Percentiles rank a stretch among this genome's conserved stretches.
These are phyloP conservation scores for Engystomops pustulosus DNA, from an alignment of 2,113 vertebrate genomes.

Conservation along the genomic window DNA sequence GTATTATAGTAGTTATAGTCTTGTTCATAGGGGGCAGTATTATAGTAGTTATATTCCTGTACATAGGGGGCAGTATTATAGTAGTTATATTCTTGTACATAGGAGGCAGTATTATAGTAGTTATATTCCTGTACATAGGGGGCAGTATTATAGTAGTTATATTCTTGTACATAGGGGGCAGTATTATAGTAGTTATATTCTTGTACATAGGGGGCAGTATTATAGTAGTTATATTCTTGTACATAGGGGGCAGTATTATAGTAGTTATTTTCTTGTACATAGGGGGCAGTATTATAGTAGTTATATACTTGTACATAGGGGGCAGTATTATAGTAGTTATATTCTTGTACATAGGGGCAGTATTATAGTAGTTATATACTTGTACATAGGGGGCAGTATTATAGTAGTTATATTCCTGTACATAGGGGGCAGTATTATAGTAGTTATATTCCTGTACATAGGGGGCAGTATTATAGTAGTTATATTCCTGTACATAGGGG, in stretches of 20 bases:
- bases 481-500: not conserved
- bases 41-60: not conserved
- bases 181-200: slow-evolving; percentile 3
- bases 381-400: not conserved
- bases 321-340: slow-evolving; percentile 7
- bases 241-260: slow-evolving; percentile 2
- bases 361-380: slow-evolving; percentile 5
- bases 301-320: slow-evolving; percentile 1
- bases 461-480: not conserved
- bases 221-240: slow-evolving; percentile 1
- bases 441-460: slow-evolving; percentile 9
- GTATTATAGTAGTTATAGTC: slow-evolving; percentile 6
- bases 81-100: slow-evolving; percentile 3
- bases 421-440: slow-evolving; percentile 5
- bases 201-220: not conserved
- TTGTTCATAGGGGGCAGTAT: not conserved
- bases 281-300: slow-evolving; percentile 2
- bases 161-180: not conserved
- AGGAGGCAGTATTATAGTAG: not conserved
- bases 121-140: slow-evolving; percentile 14
- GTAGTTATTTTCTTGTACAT: slow-evolving; percentile 10
- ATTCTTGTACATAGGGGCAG: not conserved
- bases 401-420: slow-evolving; percentile 15
- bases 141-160: slow-evolving; percentile 9
- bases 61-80: not conserved